These are phyloP conservation scores for Catostylus mosaicus DNA, from an alignment of 30 jellyfish, hydroid and myxozoan species.

Conservation along the genomic window DNA sequence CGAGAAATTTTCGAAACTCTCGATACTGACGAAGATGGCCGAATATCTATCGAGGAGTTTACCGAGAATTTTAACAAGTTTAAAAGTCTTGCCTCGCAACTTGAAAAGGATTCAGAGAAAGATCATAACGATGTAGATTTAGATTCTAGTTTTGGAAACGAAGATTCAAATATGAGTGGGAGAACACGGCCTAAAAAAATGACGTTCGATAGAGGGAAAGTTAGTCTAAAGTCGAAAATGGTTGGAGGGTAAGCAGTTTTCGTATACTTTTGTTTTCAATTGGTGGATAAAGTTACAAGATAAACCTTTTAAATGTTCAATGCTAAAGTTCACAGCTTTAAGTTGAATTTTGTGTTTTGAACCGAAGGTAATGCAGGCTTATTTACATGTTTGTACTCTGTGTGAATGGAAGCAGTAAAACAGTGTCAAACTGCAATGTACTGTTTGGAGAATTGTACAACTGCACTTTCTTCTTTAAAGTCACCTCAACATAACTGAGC, in stretches of 20 bases:
- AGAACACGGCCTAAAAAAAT: conserved; percentile 65
- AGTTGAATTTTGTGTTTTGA: too few relatives aligned
- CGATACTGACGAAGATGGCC: conserved; percentile 93
- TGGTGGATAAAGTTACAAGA: too few relatives aligned
- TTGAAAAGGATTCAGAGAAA: conserved; percentile 32
- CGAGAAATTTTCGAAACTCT: conserved; percentile 73
- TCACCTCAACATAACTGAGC: too few relatives aligned
- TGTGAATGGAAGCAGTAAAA: too few relatives aligned
- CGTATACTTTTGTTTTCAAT: not conserved
- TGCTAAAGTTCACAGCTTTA: too few relatives aligned
- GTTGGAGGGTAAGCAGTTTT: conserved; percentile 47
- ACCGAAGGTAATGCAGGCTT: too few relatives aligned
- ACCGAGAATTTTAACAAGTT: conserved; percentile 76
- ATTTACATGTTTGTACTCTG: too few relatives aligned
- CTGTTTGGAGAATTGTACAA: too few relatives aligned
- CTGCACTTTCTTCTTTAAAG: too few relatives aligned
- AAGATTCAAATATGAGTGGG: not conserved
- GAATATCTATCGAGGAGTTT: conserved; percentile 86
- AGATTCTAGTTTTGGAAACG: not conserved
- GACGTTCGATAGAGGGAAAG: conserved; percentile 66
- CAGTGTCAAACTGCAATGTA: too few relatives aligned
- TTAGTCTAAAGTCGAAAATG: conserved; percentile 30
- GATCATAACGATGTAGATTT: conserved; percentile 6
- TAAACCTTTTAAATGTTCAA: too few relatives aligned
- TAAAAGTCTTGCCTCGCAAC: conserved; percentile 48